phyloP scores from a whole-genome alignment of 2,113 vertebrate species.

The Lepus europaeus region DNA sequence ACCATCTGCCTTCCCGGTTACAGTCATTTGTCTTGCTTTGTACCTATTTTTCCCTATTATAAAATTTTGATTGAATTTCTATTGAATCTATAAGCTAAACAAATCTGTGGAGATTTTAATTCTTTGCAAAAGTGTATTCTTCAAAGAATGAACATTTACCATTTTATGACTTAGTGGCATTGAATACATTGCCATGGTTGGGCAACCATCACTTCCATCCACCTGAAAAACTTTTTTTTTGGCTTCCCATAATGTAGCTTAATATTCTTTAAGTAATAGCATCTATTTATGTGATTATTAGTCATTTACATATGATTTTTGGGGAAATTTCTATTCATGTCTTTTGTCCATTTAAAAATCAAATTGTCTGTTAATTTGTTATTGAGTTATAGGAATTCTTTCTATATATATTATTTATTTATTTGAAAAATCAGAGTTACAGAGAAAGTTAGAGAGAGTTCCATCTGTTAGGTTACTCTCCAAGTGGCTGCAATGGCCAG shows the following conservation, averaged over 20 bases:
- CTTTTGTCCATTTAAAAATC: background rate
- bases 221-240: background rate
- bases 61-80: background rate
- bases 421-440: too few species aligned
- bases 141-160: background rate
- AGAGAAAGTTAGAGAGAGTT: too few species aligned
- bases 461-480: too few species aligned
- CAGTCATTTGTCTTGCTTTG: background rate
- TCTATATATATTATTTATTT: too few species aligned
- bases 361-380: background rate
- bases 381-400: background rate
- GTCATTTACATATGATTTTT: background rate
- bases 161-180: background rate
- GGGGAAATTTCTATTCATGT: background rate
- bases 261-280: background rate
- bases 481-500: too few species aligned
- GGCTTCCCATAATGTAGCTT: background rate
- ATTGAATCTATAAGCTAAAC: background rate
- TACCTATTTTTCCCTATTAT: background rate
- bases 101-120: background rate
- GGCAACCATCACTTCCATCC: background rate
- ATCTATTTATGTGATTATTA: constrained; percentile 32
- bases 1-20: background rate
- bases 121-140: background rate
- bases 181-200: background rate